Base-by-base conservation (phyloP, 2,888 invertebrate genomes). In the Conchocele bisecta region DNA sequence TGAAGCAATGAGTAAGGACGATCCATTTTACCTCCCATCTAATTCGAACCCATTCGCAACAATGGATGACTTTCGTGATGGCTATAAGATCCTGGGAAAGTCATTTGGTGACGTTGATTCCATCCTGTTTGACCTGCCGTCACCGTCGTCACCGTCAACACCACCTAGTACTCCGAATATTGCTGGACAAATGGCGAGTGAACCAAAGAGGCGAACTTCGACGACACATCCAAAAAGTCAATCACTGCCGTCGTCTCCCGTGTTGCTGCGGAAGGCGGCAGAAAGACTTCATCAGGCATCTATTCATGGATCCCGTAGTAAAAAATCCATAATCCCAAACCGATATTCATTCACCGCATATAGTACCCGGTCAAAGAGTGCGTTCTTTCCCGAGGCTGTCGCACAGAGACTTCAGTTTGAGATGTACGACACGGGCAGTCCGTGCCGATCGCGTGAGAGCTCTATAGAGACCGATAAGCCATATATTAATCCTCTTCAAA, bases 1-100 rank as follows among this genome's bases (percentile, higher is more conserved):
- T 56, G 95, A 96, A 91, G 95, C 95, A 72, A 97, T 97, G 95
- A 95, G 96, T 56, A 78, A 86, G 42, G 88, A 89, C 54, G 91
- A 91, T 76, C 88, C 88, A n/a, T 89, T 89, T 73, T 91, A 91
- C 77, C 83, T 84, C 11, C 91, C 91, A 17, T 83, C 86, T 0
- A 79, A 79, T 42, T 77, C 75, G 44, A 89, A 88, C 75, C 88
- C 86, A 48, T 89, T 89, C 77, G 88, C 88, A 28, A 81, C 81
- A 29, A 84, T 86, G 67, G 79, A 83, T n/a, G 77, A 75, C 6
- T 89, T 86, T 66, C 80, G 85, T 33, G 84, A 86, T 74, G 89
- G 87, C 15, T 71, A 78, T 22, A 90, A 91, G 73, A 71, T 90
- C 29, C 65, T 89, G 4, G 89, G 86, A 35, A 80, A 78, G 59